Conservation (phyloP, 2,797 vertebrate species). For the Crypturellus tataupa region DNA sequence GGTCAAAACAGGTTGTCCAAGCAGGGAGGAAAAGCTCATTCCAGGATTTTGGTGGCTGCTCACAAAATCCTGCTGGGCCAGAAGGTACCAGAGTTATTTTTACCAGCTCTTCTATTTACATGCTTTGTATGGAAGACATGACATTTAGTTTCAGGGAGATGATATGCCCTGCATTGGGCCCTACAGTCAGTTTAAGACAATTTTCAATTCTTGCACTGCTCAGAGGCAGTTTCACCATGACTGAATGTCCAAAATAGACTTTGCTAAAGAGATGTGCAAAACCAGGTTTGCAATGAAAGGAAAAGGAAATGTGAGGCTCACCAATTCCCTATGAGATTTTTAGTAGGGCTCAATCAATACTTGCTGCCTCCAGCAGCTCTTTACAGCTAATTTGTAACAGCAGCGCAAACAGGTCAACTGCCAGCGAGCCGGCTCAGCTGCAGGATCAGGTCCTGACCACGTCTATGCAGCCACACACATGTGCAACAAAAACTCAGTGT, state of each 20-base stretch:
- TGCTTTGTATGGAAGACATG: background rate
- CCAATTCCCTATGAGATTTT: background rate
- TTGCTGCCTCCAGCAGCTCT: background rate
- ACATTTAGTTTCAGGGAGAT: background rate
- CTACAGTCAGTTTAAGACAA: background rate
- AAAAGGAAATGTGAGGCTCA: background rate
- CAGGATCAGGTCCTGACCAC: background rate
- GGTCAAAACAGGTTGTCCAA: background rate
- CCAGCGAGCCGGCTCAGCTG: background rate
- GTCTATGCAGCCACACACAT: background rate
- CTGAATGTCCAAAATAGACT: conserved; percentile 2
- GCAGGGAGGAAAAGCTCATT: background rate
- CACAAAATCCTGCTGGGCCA: background rate
- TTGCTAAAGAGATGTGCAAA: background rate
- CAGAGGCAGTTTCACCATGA: background rate
- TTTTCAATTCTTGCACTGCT: background rate
- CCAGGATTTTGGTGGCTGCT: fast-evolving
- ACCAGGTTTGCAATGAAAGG: background rate
- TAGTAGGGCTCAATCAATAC: background rate
- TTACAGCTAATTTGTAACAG: background rate
- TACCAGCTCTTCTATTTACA: background rate
- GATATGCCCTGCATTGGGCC: background rate
- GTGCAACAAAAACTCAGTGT: background rate
- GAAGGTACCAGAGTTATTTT: background rate
- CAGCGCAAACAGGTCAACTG: background rate